Evolutionary conservation across 53 echinoderm and acorn worm genomes (phyloP), one percentile per base, ranked within the genome.

Genomic region (Mesocentrotus franciscanus): DNA sequence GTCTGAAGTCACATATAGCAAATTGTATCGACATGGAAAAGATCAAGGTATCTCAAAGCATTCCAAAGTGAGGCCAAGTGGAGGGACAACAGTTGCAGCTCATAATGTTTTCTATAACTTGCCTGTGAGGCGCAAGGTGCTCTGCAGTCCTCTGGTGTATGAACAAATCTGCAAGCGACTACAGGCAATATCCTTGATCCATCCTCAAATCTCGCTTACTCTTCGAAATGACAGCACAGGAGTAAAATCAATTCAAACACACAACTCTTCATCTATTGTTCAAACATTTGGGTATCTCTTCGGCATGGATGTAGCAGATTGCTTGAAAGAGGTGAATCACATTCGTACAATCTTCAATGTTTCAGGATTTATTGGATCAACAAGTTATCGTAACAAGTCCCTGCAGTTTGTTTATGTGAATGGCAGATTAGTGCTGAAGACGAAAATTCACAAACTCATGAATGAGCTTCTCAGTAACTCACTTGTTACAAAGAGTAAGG

Each of bases 371-470:
- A 95, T 99, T 76, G 97, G 98, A 11, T 76, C 90, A 14, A 97
- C 96, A 24, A 97, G 99, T 60, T 96, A 98, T 79, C 94, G 94
- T 55, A 99, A 98, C 93, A 99, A 98, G 92, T 95, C 90, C 26
- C 68, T 97, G 85, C 99, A 99, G 90, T 99, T 97, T 93, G 64
- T 99, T 24, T 98, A 97, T 85, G 97, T 99, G 13, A 99, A 98
- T 93, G 96, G 94, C 30, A 95, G 98, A 70, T 72, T 96, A 27
- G 96, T 99, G 22, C 79, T 97, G 74, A 97, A 97, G 90, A 97
- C 99, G 11, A 98, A 95, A 72, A 85, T 99, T 1, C 99, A 99
- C 92, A 97, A 97, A 93, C 89, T 96, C 36, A 75, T 97, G 17
- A 99, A 99, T 79, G 56, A 95, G 30, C 94, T 97, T 13, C 95